A percentile compares a stretch with the other conserved stretches of the same genome.
Evolutionary conservation across 1,140 invertebrate species (phyloP).

Genomic region (Ooceraea biroi): DNA sequence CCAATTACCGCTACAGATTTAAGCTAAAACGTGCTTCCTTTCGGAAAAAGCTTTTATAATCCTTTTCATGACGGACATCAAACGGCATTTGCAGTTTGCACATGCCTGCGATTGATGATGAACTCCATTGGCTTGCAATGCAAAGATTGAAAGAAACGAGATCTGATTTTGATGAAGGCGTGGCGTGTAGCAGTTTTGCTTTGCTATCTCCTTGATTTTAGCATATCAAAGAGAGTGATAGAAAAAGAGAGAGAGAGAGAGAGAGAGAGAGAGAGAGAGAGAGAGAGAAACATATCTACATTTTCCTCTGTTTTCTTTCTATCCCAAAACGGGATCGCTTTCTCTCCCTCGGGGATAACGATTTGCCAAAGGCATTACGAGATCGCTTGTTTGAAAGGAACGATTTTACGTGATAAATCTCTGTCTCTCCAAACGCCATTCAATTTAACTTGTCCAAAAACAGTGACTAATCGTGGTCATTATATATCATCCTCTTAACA

Average conservation of each 20-base stretch:
- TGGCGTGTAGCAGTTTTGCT: slow-evolving; percentile 19
- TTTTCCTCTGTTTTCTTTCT: neutral
- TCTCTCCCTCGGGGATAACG: slow-evolving; percentile 3
- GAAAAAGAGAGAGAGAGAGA: neutral
- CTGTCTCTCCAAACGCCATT: too few species aligned
- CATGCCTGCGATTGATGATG: slow-evolving; percentile 15
- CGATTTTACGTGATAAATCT: too few species aligned
- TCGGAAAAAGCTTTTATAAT: slow-evolving; percentile 6
- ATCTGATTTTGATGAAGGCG: slow-evolving; percentile 22
- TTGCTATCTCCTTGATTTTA: slow-evolving; percentile 23
- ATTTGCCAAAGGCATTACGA: neutral
- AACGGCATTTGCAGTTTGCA: slow-evolving; percentile 44
- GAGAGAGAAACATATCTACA: neutral
- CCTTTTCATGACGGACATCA: slow-evolving; percentile 13
- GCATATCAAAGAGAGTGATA: slow-evolving; percentile 33
- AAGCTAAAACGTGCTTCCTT: slow-evolving; percentile 10
- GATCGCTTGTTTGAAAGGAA: neutral
- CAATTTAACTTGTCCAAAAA: too few species aligned
- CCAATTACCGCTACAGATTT: slow-evolving; percentile 22
- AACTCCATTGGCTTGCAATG: slow-evolving; percentile 24
- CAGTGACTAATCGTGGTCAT: too few species aligned
- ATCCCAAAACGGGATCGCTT: neutral
- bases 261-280: neutral
- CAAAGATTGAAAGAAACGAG: slow-evolving; percentile 12
- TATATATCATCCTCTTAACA: too few species aligned